Evolutionary conservation across 2,113 vertebrate species (phyloP), one percentile per base, ranked within the genome.

Genomic region (Zosterops japonicus): DNA sequence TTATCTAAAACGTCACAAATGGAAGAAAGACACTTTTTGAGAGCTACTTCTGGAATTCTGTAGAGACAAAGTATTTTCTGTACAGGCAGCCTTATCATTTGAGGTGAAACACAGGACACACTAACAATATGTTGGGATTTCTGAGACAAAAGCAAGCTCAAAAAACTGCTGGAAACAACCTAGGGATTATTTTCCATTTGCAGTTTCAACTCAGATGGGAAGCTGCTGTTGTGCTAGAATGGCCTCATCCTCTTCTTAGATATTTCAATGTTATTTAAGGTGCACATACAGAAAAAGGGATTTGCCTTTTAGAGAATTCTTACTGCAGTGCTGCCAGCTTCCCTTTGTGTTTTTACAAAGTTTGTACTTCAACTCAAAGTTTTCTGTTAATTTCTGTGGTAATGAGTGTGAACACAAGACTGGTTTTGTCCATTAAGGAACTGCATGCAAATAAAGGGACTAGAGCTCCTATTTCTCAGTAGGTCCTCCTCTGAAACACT

Each of bases 81-180:
- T n/a, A 75, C 42, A 36, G 21, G 63, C 23, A 15, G 23, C 13
- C 20, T 93, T 67, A 87, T 18, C 78, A 64, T 79, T 50, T 76
- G 41, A 78, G 60, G 64, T 87, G 39, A 86, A 84, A 84, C 82
- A 75, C 35, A 91, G 68, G 83, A 94, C 94, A 91, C 42, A 14
- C 22, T 85, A 76, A 89, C 91, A 92, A 84, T 22, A 56, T 2
- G 24, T 4, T 78, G 49, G 53, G 69, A 68, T 64, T 75, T 70
- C 29, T 49, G 60, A 92, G 70, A 95, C 70, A 91, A 95, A 91
- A 79, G 19, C 28, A 83, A 90, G 83, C 86, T 83, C 52, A 81
- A 36, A 53, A 75, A 67, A 35, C 8, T 35, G 20, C 12, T 31
- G 33, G 24, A 71, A 89, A 52, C 46, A 87, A 91, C 9, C 31